phyloP scores from a whole-genome alignment of 2,888 invertebrate genomes.

The Byasa hedistus region DNA sequence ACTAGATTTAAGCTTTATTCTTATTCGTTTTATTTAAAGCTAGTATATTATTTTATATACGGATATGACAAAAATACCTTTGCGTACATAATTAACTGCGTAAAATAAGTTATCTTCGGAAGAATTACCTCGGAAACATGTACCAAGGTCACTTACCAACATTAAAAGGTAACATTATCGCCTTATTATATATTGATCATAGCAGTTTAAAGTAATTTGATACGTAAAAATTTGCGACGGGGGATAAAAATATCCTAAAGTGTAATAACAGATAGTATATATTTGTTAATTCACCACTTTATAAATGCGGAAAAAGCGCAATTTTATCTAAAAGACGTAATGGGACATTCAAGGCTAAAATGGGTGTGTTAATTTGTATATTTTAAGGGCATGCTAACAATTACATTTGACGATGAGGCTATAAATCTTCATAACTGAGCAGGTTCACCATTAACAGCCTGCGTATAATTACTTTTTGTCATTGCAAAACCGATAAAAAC shows the following conservation, averaged over 20 bases:
- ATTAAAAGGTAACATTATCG: conserved; percentile 4
- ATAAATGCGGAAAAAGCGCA: too few species aligned
- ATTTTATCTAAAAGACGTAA: too few species aligned
- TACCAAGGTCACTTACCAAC: conserved; percentile 6
- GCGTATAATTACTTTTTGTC: not conserved
- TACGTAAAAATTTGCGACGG: not conserved
- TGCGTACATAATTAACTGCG: conserved; percentile 5
- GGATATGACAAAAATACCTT: conserved; percentile 11
- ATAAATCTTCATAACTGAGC: too few species aligned
- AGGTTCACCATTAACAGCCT: too few species aligned
- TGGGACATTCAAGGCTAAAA: too few species aligned
- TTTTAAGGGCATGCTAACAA: too few species aligned
- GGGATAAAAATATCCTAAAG: not conserved
- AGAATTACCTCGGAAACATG: conserved; percentile 6
- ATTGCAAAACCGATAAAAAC: not conserved
- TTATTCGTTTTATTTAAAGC: not conserved
- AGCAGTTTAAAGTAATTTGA: not conserved
- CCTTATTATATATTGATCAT: conserved; percentile 7
- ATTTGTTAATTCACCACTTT: not conserved
- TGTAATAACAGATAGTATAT: not conserved
- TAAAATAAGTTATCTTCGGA: conserved; percentile 1
- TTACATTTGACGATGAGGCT: too few species aligned
- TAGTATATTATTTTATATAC: conserved; percentile 6
- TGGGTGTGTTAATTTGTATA: too few species aligned
- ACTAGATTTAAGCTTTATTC: too few species aligned